Base-by-base conservation (phyloP, 23 tunicate species). In the Halocynthia roretzi region DNA sequence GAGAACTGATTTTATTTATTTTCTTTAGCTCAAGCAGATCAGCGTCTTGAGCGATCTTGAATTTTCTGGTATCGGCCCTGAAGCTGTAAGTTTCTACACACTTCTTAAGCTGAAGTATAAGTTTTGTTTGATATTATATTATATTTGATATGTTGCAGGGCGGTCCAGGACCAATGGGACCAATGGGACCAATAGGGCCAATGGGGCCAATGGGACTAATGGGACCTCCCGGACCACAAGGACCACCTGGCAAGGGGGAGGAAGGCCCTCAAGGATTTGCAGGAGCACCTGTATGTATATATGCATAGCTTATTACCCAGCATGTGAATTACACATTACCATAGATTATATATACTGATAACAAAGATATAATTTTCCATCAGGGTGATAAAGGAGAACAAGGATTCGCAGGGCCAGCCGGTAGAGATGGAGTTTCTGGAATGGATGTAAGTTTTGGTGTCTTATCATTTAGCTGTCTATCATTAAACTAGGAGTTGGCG, bases 191-290 rank as follows among this genome's bases (percentile, higher is more conserved):
- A 31, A 31, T 31, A 4, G 44, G 44, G 4, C 44, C 4, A 31
- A 31, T 31, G 44, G 44, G 70, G 5, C 70, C 70, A 65, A 63
- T 63, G 8, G 22, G 22, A 63, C 44, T 31, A 7, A 10, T 63
- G 20, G 70, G 70, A 65, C 70, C 70, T 9, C 70, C 70, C 5
- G 70, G 70, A 11, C 68, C 68, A 19, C 68, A 63, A 10, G 68
- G 68, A 63, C 70, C 70, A 11, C 70, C 70, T 65, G 70, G 70
- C 31, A 9, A 9, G 23, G n/a, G 48, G 5, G 70, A 48, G 22
- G 70, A 20, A 8, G 70, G 70, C n/a, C 31, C 70, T 20, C 10
- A 20, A 20, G 70, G 70, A 5, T 48, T 6, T 10, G 17, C 70
- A 20, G 70, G 70, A 8, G 14, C 70, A 20, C 17, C 70, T 65